Evolutionary conservation across 2,113 vertebrate genomes (phyloP).

Genomic region (Lanius ludovicianus): DNA sequence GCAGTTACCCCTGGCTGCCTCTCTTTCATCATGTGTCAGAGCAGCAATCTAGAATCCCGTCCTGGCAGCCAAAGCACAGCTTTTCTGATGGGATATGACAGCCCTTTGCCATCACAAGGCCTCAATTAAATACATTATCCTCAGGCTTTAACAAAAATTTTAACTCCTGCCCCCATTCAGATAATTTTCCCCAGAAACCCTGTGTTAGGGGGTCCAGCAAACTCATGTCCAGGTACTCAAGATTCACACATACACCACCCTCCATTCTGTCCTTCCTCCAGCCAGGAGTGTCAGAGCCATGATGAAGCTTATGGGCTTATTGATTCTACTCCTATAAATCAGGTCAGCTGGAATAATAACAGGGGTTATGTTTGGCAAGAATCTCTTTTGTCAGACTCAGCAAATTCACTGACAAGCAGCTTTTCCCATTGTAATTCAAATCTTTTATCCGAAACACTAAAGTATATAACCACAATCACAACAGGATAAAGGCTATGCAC

Average conservation of each 20-base stretch:
- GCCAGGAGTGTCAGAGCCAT: accelerated
- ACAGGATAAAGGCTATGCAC: not conserved
- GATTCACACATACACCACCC: not conserved
- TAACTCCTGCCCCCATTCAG: not conserved
- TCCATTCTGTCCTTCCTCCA: not conserved
- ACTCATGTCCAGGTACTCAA: not conserved
- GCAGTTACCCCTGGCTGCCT: not conserved
- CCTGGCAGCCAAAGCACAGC: not conserved
- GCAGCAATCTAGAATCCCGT: not conserved
- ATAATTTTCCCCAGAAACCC: accelerated
- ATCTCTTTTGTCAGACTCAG: not conserved
- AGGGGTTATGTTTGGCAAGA: not conserved
- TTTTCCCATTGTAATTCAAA: not conserved
- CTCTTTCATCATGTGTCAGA: not conserved
- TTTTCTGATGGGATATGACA: not conserved
- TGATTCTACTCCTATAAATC: not conserved
- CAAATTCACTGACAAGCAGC: not conserved
- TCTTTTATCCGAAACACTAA: not conserved
- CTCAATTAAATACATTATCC: not conserved
- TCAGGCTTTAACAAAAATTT: not conserved
- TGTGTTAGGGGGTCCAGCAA: not conserved
- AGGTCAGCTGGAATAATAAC: not conserved
- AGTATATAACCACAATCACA: accelerated
- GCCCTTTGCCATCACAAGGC: not conserved
- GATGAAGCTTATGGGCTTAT: not conserved